phyloP scores from a whole-genome alignment of 2,888 invertebrate species.

The Agrilus biguttatus region DNA sequence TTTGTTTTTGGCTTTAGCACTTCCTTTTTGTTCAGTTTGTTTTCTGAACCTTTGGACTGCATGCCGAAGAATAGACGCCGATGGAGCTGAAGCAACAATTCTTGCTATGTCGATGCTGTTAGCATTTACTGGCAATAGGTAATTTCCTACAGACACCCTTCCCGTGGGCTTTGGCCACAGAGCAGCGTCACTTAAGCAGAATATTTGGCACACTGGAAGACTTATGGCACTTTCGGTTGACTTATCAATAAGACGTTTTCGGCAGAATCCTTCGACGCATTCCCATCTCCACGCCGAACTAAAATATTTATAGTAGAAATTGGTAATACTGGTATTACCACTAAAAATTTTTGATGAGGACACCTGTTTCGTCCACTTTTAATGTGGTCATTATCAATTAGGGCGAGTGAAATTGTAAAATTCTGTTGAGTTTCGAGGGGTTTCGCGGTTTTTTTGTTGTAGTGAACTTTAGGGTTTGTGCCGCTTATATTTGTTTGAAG shows the following conservation, averaged over 20 bases:
- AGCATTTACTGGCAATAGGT: constrained; percentile 34
- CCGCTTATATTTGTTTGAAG: too few species aligned
- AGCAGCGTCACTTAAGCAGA: constrained; percentile 43
- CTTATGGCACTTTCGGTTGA: constrained; percentile 29
- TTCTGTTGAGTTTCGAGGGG: too few species aligned
- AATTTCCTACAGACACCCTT: constrained; percentile 37
- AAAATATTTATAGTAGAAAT: constrained; percentile 3
- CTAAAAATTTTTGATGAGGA: too few species aligned
- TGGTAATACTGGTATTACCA: too few species aligned
- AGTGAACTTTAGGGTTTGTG: too few species aligned
- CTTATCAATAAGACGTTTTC: constrained; percentile 28
- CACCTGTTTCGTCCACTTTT: too few species aligned
- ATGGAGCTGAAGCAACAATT: constrained; percentile 19
- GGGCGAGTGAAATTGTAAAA: too few species aligned
- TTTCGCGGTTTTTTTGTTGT: too few species aligned
- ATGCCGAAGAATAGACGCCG: constrained; percentile 15
- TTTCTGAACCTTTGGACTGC: constrained; percentile 20
- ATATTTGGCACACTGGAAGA: constrained; percentile 47
- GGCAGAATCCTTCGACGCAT: constrained; percentile 38
- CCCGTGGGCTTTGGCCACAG: constrained; percentile 55
- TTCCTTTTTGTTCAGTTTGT: constrained; percentile 10
- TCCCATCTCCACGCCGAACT: constrained; percentile 37
- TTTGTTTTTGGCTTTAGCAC: constrained; percentile 15
- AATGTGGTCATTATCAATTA: too few species aligned
- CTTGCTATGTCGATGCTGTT: constrained; percentile 38